Conservation (phyloP, 37 sponge, comb jelly and placozoan genomes). For the Crambe crambe region DNA sequence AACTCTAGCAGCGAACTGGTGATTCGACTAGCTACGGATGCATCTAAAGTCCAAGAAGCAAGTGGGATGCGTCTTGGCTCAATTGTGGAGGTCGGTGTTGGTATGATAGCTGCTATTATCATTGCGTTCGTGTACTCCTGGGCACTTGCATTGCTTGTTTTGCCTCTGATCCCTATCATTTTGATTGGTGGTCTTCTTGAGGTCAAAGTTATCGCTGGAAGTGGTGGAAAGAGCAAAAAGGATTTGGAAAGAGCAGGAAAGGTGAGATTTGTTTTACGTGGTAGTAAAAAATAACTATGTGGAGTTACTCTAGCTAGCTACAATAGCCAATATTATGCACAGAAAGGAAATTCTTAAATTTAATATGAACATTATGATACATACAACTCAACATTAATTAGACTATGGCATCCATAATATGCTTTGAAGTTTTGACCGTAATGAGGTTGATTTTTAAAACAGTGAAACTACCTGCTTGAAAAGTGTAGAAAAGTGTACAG, state of each 20-base stretch:
- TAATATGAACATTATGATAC: no score
- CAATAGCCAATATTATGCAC: no score
- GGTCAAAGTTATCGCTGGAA: slow-evolving; percentile 43
- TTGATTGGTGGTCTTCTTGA: slow-evolving; percentile 42
- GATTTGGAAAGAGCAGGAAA: slow-evolving; percentile 73
- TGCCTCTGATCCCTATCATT: slow-evolving; percentile 64
- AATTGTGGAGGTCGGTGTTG: slow-evolving; percentile 49
- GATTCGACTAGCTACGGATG: slow-evolving; percentile 84
- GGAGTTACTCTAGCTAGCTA: no score
- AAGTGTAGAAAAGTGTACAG: no score
- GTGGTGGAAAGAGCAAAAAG: slow-evolving; percentile 48
- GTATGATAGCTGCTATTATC: slow-evolving; percentile 50
- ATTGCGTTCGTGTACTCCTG: slow-evolving; percentile 74
- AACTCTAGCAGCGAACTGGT: slow-evolving; percentile 83
- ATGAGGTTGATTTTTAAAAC: no score
- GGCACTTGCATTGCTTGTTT: slow-evolving; percentile 60
- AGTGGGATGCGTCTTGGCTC: slow-evolving; percentile 73
- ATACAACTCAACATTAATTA: no score
- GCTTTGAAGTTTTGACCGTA: no score
- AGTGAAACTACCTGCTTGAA: no score
- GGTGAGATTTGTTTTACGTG: no score
- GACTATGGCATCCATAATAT: no score
- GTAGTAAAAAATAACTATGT: no score
- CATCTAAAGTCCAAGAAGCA: slow-evolving; percentile 81
- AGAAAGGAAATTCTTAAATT: neutral